A percentile compares a stretch with the other conserved stretches of the same genome.
phyloP scores from a whole-genome alignment of 1,140 invertebrate species.

The Zaprionus lachaisei region DNA sequence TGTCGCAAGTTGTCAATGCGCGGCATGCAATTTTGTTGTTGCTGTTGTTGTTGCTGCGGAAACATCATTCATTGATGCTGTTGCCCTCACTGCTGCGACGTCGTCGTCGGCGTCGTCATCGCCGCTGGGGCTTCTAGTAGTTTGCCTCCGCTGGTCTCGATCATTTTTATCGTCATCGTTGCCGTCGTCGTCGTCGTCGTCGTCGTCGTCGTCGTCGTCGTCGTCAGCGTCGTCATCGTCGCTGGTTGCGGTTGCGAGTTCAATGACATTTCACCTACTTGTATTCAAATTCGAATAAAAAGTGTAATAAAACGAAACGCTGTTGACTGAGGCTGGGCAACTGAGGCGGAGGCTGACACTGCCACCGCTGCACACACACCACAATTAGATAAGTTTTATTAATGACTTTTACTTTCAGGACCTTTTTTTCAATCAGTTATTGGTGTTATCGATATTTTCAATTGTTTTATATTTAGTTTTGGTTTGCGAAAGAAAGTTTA shows the following conservation, averaged over 20 bases:
- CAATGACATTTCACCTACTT: conserved; percentile 82
- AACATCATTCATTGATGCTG: conserved; percentile 8
- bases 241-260: conserved; percentile 67
- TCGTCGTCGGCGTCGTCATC: conserved; percentile 5
- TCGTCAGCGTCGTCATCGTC: conserved; percentile 8
- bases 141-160: conserved; percentile 1
- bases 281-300: conserved; percentile 62
- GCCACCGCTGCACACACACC: background rate
- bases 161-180: conserved; percentile 2
- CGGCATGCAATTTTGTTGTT: background rate
- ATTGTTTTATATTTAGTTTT: background rate
- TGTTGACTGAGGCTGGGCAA: background rate
- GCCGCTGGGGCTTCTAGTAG: conserved; percentile 10
- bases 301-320: conserved; percentile 41
- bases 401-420: conserved; percentile 61
- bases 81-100: conserved; percentile 15
- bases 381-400: conserved; percentile 1
- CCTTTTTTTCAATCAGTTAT: background rate
- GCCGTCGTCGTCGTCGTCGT: conserved; percentile 9
- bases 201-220: background rate
- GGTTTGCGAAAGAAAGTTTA: background rate
- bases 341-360: background rate
- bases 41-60: conserved; percentile 1
- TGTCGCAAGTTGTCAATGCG: background rate
- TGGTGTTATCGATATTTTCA: background rate